phyloP scores from a whole-genome alignment of 2,888 invertebrate genomes.

The Margaritifera margaritifera region DNA sequence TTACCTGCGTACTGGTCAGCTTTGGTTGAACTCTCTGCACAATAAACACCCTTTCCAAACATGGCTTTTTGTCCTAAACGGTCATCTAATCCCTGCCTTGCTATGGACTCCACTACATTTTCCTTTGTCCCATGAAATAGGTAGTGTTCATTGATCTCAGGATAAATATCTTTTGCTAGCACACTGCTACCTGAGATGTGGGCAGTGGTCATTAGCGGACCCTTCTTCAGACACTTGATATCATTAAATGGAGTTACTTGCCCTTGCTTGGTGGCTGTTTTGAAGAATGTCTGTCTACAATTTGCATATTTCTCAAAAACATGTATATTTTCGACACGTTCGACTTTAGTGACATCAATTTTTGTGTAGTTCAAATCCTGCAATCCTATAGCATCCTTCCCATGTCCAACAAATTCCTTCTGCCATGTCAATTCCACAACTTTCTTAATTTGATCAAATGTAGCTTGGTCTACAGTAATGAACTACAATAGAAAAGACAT shows the following conservation, averaged over 20 bases:
- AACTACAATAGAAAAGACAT: constrained; percentile 11
- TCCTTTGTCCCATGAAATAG: constrained; percentile 46
- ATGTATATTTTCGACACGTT: constrained; percentile 54
- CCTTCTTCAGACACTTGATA: constrained; percentile 16
- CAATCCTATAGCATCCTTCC: constrained; percentile 53
- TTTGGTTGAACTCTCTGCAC: constrained; percentile 48
- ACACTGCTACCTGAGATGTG: constrained; percentile 2
- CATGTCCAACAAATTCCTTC: constrained; percentile 42
- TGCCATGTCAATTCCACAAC: constrained; percentile 48
- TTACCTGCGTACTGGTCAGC: constrained; percentile 52
- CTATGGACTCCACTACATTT: constrained; percentile 27
- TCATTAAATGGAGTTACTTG: constrained; percentile 12
- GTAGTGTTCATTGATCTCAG: constrained; percentile 46
- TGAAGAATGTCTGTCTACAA: constrained; percentile 42
- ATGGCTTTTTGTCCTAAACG: constrained; percentile 40
- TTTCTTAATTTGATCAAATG: constrained; percentile 33
- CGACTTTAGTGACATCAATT: constrained; percentile 45
- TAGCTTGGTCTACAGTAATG: constrained; percentile 31
- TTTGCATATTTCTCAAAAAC: constrained; percentile 48
- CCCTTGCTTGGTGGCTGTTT: constrained; percentile 28
- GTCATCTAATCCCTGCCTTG: constrained; percentile 40
- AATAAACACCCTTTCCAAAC: constrained; percentile 50
- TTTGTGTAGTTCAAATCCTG: constrained; percentile 27
- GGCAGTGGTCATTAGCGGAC: constrained; percentile 19
- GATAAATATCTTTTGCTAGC: constrained; percentile 26